Evolutionary conservation across 2,797 vertebrate species (phyloP), one percentile per base, ranked within the genome.

Genomic region (Oryzias dopingdopingensis): DNA sequence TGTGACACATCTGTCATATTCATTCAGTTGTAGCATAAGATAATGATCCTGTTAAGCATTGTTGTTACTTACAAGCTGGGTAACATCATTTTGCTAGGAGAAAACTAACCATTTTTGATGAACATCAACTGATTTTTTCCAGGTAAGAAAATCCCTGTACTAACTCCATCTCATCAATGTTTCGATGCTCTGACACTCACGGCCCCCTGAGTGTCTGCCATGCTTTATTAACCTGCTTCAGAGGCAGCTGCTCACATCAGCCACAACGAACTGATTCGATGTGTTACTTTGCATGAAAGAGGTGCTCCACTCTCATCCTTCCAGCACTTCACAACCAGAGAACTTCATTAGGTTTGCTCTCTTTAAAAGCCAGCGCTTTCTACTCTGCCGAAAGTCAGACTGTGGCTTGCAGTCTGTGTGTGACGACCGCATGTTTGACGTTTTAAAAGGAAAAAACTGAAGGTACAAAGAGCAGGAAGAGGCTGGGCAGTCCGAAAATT

Each of bases 381-480:
- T 70, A 72, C 86, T 83, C 80, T 82, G 66, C 62, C 65, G 0
- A 13, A 24, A 80, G 66, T 47, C 70, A 56, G 62, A 29, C 69
- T 22, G 4, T 26, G 8, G 45, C 17, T 77, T 81, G 79, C 80
- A 86, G 86, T 83, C 67, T 79, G 72, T 13, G 14, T 4, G 7
- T 44, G 62, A 72, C 77, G 67, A 68, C 68, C 77, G 62, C 56
- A 49, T 57, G 74, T 79, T 77, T 69, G 64, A 17, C 52, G 66
- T 59, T 68, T 76, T 74, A 65, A 81, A 76, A 81, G 49, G 62
- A 81, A 74, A 79, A 32, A 47, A 54, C 70, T 65, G 58, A 67
- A 70, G 76, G 69, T 50, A 71, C 69, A 67, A 59, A 79, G 57
- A 66, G 65, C 64, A 70, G 37, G 65, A 29, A 29, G 12, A 42